Evolutionary conservation across 2,888 invertebrate species (phyloP), one percentile per base, ranked within the genome.

Genomic region (Homarus gammarus): DNA sequence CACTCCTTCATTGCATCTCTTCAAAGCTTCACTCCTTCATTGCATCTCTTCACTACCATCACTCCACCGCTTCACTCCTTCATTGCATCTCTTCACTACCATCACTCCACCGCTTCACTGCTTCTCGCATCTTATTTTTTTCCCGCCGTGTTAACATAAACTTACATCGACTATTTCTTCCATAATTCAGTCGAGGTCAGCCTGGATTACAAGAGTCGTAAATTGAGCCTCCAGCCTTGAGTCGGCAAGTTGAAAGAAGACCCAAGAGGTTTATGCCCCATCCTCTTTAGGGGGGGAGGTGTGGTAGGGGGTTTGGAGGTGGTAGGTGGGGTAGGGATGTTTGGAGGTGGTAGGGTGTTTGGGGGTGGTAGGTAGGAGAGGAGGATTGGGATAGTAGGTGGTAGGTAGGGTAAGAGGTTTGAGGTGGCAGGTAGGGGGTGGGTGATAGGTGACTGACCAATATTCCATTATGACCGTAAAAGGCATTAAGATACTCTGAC

Each of bases 181-280:
- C 56, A 56, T 56, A 56, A 56, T 15, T 56, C 22, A 56, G 56
- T 49, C 22, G 51, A 31, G 27, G 51, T 15, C n/a, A 78, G 78
- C 56, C 56, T 56, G 56, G 56, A 78, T 51, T 56, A 51, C 31
- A 78, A 78, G 61, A 51, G 79, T 36, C 64, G 33, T 36, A 38
- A 79, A 79, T 64, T 79, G 38, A 64, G 38, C 79, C 44, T 79
- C 38, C 61, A 38, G 38, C 61, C 38, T 64, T 38, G 61, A 2
- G 79, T 61, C 70, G 83, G 83, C 68, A 72, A 83, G 72, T 82
- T 68, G 70, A 82, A 70, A 70, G 82, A 64, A n/a, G 27, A 64
- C 27, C 12, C 31, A 8, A 27, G 31, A 27, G 31, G 64, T 64
- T 64, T 64, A 64, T 64, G 64, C 12, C n/a, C 6, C 27, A n/a